Percentiles rank a stretch among this genome's conserved stretches.
Evolutionary conservation across 2,888 invertebrate species (phyloP).

Genomic region (Lordiphosa andalusiaca): DNA sequence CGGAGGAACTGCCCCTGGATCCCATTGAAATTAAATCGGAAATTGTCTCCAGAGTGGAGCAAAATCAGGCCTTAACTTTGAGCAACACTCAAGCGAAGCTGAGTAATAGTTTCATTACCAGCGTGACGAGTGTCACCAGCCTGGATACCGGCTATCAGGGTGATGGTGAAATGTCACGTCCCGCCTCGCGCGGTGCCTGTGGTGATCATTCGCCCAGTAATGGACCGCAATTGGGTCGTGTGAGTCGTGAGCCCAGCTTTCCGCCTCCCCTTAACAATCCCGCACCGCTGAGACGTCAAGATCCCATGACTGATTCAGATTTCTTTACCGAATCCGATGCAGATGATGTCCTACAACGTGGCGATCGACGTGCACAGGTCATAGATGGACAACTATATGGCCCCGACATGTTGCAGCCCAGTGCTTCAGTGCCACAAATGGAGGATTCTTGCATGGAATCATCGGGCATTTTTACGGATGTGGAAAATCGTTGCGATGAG

Average conservation of each 20-base stretch:
- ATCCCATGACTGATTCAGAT: constrained; percentile 95
- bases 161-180: constrained; percentile 93
- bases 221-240: constrained; percentile 78
- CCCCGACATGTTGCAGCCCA: constrained; percentile 80
- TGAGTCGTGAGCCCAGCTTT: constrained; percentile 80
- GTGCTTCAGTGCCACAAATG: constrained; percentile 82
- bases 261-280: constrained; percentile 66
- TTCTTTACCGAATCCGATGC: constrained; percentile 95
- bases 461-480: constrained; percentile 92
- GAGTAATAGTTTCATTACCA: constrained; percentile 89
- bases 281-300: constrained; percentile 85
- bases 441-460: constrained; percentile 94
- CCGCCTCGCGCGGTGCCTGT: constrained; percentile 88
- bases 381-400: constrained; percentile 95
- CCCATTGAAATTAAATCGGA: constrained; percentile 85
- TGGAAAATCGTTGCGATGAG: constrained; percentile 88
- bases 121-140: constrained; percentile 94
- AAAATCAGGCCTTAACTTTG: background rate
- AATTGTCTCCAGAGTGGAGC: constrained; percentile 33
- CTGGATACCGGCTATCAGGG: constrained; percentile 97
- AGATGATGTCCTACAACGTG: constrained; percentile 86
- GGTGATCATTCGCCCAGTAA: constrained; percentile 87
- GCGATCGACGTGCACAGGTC: constrained; percentile 89
- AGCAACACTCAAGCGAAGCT: constrained; percentile 81
- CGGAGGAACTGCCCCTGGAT: constrained; percentile 91